Base-by-base conservation (phyloP, 2,888 invertebrate species). In the Panzeria rudis region DNA sequence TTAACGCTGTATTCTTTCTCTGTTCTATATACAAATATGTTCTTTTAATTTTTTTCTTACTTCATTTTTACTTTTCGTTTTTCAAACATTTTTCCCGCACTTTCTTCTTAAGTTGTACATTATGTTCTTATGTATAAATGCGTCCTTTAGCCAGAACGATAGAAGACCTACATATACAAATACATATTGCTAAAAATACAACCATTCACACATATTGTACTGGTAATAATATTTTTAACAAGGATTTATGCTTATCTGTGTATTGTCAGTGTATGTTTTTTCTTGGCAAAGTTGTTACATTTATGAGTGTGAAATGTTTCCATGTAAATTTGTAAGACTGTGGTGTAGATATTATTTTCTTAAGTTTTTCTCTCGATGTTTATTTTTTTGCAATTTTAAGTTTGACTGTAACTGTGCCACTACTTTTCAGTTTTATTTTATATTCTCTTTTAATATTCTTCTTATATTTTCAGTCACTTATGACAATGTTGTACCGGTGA, bases 171-270 rank as follows among this genome's bases (percentile, higher is more conserved):
- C 62, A 52, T 11, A 44, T 41, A 47, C 1, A 47, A 6, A 47
- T 2, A 13, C 9, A 38, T 54, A 17, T 35, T 64, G 41, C 38
- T 54, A 1, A 1, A 54, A 54, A 52, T 13, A 69, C 54, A 56
- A 13, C 11, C 41, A 20, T 20, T 20, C 15, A 0, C 56, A 68
- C 54, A 68, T 66, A 59, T 59, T 68, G 66, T 20, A 52, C 13
- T 17, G 3, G 61, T 61, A 59, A 41, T 25, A 54, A 54, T 72
- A 64, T 76, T 59, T 76, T 59, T 71, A 72, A 72, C 71, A 84
- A 75, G 85, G 86, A 87, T 87, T 86, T 86, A 82, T 72, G 83
- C 84, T 87, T 87, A 88, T 86, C 86, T 86, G 47, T 73, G 52
- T 86, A 73, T 83, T 85, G 84, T 75, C 86, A 87, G 86, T 71